These are phyloP conservation scores for Nomada ruficornis DNA, from an alignment of 2,888 invertebrate genomes.

Conservation along the genomic window DNA sequence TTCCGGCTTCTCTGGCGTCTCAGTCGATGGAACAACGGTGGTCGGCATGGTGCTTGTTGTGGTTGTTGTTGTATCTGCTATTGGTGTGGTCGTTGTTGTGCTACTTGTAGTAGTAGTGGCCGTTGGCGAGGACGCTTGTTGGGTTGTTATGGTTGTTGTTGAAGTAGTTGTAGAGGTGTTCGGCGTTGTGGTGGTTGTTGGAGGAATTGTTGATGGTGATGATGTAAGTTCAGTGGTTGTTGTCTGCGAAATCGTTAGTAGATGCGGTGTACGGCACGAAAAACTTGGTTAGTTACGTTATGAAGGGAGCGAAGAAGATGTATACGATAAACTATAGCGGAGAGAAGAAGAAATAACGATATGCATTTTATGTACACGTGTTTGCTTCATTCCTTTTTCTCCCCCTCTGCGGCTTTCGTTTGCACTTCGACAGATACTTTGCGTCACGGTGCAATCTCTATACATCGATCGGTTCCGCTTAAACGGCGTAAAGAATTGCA, in stretches of 20 bases:
- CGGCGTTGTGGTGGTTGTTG: conserved; percentile 66
- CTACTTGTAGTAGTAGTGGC: conserved; percentile 58
- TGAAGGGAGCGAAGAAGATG: conserved; percentile 56
- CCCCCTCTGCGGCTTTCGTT: conserved; percentile 56
- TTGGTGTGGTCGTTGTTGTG: conserved; percentile 75
- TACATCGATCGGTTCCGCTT: conserved; percentile 50
- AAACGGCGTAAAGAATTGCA: conserved; percentile 46
- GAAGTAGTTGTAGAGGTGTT: conserved; percentile 64
- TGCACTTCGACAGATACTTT: not conserved
- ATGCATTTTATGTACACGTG: not conserved
- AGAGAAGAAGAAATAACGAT: conserved; percentile 4
- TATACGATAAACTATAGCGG: conserved; percentile 21
- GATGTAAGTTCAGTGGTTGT: conserved; percentile 72
- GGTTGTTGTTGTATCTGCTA: conserved; percentile 67
- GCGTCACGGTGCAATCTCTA: conserved; percentile 35
- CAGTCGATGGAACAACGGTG: conserved; percentile 61
- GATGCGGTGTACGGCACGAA: conserved; percentile 82
- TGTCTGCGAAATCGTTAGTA: conserved; percentile 84
- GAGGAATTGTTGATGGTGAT: conserved; percentile 68
- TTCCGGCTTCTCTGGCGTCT: conserved; percentile 65
- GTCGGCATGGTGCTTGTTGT: conserved; percentile 48
- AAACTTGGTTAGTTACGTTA: conserved; percentile 81
- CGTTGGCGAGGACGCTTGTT: conserved; percentile 60
- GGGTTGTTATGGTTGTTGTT: conserved; percentile 59
- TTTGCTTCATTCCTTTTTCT: not conserved